Percentiles rank a stretch among this genome's conserved stretches.
Conservation (phyloP, 2,888 invertebrate genomes). For the Siphlonurus alternatus region DNA sequence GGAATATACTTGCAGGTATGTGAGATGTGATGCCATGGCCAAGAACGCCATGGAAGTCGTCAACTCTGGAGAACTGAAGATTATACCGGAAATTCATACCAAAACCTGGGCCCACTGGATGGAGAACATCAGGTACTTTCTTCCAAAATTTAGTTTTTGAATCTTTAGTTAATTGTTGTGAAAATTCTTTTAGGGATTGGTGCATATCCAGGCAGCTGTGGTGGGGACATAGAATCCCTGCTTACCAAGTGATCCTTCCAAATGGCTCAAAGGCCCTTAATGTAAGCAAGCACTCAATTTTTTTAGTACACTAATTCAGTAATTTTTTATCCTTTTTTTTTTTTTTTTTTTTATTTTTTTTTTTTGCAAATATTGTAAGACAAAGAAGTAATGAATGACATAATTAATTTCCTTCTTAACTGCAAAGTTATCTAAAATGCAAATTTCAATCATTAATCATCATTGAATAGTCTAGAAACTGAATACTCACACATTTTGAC, state of each 20-base stretch:
- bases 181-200: constrained; percentile 59
- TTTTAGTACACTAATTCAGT: neutral
- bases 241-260: constrained; percentile 48
- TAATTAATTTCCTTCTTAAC: no score
- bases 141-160: constrained; percentile 14
- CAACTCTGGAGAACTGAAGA: constrained; percentile 55
- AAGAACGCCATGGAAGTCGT: constrained; percentile 66
- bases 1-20: constrained; percentile 39
- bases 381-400: neutral
- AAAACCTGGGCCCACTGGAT: constrained; percentile 96
- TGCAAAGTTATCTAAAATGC: no score
- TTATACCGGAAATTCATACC: constrained; percentile 79
- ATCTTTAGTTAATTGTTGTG: neutral
- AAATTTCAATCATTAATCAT: no score
- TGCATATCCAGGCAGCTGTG: constrained; percentile 96
- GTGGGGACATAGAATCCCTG: constrained; percentile 99
- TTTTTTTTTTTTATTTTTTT: neutral
- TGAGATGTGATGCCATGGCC: constrained; percentile 83
- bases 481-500: constrained; percentile 3
- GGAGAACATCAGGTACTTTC: constrained; percentile 75
- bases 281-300: constrained; percentile 18
- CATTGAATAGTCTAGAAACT: no score
- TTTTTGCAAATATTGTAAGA: no score
- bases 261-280: constrained; percentile 8
- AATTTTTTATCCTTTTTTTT: neutral